Percentiles rank a stretch among this genome's conserved stretches.
Evolutionary conservation across 1,140 invertebrate genomes (phyloP).

Genomic region (Copidosoma floridanum): DNA sequence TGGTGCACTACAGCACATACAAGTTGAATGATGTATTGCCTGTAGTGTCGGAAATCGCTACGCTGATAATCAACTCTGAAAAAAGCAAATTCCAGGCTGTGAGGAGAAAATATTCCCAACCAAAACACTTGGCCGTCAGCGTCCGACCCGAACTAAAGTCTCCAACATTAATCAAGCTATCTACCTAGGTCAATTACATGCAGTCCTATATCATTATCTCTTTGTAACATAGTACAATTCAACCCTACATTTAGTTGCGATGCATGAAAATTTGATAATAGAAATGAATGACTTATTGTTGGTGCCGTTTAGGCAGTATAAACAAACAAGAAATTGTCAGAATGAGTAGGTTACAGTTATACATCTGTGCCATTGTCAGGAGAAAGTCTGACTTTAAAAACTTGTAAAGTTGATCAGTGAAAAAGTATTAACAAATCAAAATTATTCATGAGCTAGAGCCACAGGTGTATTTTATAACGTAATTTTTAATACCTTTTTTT

Average conservation of each 20-base stretch:
- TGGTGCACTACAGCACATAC: constrained; percentile 66
- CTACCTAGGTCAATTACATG: no score
- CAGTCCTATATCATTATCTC: no score
- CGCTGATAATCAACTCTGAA: constrained; percentile 59
- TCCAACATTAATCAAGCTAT: constrained; percentile 43
- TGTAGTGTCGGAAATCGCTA: constrained; percentile 61
- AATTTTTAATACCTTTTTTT: constrained; percentile 8
- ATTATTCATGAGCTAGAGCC: no score
- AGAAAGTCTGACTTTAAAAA: no score
- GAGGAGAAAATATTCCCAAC: constrained; percentile 62
- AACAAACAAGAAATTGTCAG: no score
- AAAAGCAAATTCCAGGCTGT: constrained; percentile 63
- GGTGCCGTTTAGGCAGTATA: constrained; percentile 10
- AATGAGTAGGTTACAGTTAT: no score
- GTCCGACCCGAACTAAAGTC: constrained; percentile 60
- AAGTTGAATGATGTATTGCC: constrained; percentile 59
- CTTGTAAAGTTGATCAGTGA: no score
- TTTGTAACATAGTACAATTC: constrained; percentile 22
- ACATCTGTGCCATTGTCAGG: no score
- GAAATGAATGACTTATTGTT: constrained; percentile 27
- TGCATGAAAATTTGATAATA: constrained; percentile 15
- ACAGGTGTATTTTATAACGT: constrained; percentile 9
- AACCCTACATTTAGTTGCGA: constrained; percentile 15
- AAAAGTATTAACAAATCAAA: no score
- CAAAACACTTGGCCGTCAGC: constrained; percentile 63